phyloP scores from a whole-genome alignment of 1,140 invertebrate species.

The Lasioglossum albipes region DNA sequence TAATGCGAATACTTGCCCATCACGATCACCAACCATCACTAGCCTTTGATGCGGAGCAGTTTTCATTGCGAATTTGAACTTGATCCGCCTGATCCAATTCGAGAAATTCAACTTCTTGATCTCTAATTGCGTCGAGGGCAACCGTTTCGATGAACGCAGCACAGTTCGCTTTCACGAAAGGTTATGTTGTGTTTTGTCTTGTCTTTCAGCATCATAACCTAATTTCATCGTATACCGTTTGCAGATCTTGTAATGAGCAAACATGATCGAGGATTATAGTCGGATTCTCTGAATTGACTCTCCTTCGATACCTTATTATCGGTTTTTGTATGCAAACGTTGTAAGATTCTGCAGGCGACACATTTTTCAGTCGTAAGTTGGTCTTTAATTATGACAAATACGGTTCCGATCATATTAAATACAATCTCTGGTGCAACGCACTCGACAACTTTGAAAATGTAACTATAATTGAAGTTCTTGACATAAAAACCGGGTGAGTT shows the following conservation, averaged over 20 bases:
- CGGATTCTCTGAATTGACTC: neutral
- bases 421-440: no score
- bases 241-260: neutral
- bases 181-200: constrained; percentile 35
- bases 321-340: neutral
- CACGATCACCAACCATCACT: constrained; percentile 77
- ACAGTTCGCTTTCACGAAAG: neutral
- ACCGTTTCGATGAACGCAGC: neutral
- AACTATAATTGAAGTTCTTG: neutral
- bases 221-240: neutral
- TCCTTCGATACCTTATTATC: neutral
- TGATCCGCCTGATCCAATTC: neutral
- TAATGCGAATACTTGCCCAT: constrained; percentile 66
- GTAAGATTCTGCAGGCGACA: neutral
- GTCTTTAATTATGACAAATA: neutral
- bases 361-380: neutral
- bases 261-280: neutral
- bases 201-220: constrained; percentile 7
- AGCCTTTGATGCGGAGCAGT: constrained; percentile 75
- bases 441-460: neutral
- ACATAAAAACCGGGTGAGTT: neutral
- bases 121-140: neutral
- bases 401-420: no score
- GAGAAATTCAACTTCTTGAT: neutral
- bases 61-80: constrained; percentile 50